Evolutionary conservation across 2,888 invertebrate genomes (phyloP).

Genomic region (Mongoloraphidia duomilia): DNA sequence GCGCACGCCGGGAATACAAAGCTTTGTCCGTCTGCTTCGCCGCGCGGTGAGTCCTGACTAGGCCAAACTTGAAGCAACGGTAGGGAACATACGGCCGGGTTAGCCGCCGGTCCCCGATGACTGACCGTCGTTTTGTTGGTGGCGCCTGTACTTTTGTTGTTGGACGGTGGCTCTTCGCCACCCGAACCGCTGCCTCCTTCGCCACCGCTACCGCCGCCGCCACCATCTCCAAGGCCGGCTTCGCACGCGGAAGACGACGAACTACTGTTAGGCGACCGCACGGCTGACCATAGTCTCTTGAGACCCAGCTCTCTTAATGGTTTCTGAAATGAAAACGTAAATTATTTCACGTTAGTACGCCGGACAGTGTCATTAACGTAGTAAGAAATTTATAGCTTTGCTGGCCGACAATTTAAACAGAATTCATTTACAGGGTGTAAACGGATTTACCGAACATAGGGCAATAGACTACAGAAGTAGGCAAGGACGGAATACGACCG

Average conservation of each 20-base stretch:
- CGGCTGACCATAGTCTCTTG: slow-evolving; percentile 31
- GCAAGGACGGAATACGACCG: too few relatives aligned
- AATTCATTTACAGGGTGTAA: too few relatives aligned
- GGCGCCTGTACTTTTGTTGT: neutral
- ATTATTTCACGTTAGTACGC: neutral
- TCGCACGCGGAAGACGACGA: slow-evolving; percentile 26
- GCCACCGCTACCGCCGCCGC: slow-evolving; percentile 25
- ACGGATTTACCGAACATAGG: too few relatives aligned
- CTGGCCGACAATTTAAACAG: too few relatives aligned
- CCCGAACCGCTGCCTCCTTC: slow-evolving; percentile 18
- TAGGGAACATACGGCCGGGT: slow-evolving; percentile 36
- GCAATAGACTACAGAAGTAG: too few relatives aligned
- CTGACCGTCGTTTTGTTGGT: neutral
- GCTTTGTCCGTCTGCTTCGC: slow-evolving; percentile 51
- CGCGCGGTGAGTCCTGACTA: slow-evolving; percentile 52
- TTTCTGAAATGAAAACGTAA: slow-evolving; percentile 36
- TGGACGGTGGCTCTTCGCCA: neutral
- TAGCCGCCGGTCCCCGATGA: neutral
- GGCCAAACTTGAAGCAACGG: slow-evolving; percentile 52
- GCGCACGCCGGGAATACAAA: slow-evolving; percentile 45
- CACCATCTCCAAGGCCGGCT: slow-evolving; percentile 18
- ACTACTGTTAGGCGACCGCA: slow-evolving; percentile 29
- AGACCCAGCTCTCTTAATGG: slow-evolving; percentile 31
- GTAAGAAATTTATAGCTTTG: too few relatives aligned
- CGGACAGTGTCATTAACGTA: too few relatives aligned